Conservation (phyloP, 2,113 vertebrate genomes). For the Pycnonotus jocosus region DNA sequence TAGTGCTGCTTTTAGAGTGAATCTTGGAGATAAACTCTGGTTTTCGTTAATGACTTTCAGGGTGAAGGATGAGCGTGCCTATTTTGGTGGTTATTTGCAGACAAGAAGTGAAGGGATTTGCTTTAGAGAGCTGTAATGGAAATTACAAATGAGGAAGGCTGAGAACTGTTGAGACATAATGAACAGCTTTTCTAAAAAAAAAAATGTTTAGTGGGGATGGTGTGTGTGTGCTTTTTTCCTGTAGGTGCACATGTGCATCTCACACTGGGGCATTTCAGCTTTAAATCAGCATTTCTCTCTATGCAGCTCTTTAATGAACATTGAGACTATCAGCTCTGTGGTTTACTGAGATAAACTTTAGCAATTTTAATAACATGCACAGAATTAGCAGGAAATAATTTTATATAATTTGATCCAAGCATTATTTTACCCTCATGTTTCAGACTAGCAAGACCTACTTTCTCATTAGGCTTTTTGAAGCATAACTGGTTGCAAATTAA, state of each 20-base stretch:
- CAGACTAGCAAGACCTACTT: background rate
- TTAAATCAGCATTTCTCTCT: background rate
- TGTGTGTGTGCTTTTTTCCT: background rate
- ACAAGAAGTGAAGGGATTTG: background rate
- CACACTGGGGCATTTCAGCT: background rate
- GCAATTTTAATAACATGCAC: background rate
- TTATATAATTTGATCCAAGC: background rate
- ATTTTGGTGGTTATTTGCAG: background rate
- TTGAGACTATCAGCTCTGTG: background rate
- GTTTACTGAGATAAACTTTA: background rate
- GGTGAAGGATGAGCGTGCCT: background rate
- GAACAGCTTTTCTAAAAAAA: background rate
- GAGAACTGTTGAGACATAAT: background rate
- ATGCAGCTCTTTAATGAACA: background rate
- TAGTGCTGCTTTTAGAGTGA: background rate
- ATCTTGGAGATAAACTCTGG: background rate
- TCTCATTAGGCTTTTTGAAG: background rate
- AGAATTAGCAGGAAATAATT: background rate
- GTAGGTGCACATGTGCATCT: background rate
- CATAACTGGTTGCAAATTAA: background rate
- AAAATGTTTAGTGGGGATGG: rapidly evolving
- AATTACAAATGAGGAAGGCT: background rate
- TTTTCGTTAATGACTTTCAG: background rate
- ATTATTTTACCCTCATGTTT: background rate
- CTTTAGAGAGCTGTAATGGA: background rate